Evolutionary conservation across 2,113 vertebrate species (phyloP).

Genomic region (Phyllostomus discolor): DNA sequence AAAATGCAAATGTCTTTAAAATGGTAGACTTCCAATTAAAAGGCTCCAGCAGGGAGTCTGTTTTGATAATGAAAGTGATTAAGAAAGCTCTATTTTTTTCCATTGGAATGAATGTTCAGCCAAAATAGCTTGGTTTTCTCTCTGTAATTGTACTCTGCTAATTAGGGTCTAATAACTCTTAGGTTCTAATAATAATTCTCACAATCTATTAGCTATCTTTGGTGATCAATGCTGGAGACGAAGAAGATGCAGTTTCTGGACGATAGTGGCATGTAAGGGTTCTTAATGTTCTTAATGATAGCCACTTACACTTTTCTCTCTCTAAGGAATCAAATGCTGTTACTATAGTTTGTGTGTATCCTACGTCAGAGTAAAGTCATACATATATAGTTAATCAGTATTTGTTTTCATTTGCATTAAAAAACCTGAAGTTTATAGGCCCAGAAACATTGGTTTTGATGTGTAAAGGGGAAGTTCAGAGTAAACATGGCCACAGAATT

Average conservation of each 20-base stretch:
- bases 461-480: not conserved
- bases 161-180: constrained; percentile 71
- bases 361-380: not conserved
- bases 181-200: constrained; percentile 68
- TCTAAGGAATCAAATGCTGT: not conserved
- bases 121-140: constrained; percentile 70
- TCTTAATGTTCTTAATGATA: not conserved
- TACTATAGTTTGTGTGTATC: not conserved
- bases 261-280: not conserved
- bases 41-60: constrained; percentile 73
- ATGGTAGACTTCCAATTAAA: constrained; percentile 73
- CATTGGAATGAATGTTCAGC: constrained; percentile 63
- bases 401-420: not conserved
- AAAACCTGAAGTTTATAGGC: not conserved
- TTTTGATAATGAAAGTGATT: constrained; percentile 77
- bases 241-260: constrained; percentile 11
- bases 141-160: constrained; percentile 74
- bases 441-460: not conserved
- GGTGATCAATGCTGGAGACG: constrained; percentile 51
- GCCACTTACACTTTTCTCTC: not conserved
- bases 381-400: not conserved
- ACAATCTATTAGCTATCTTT: constrained; percentile 61
- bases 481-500: not conserved
- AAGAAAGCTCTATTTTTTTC: constrained; percentile 66
- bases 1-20: constrained; percentile 73